Base-by-base conservation (phyloP, 1,140 invertebrate genomes). In the Aphidius gifuensis region DNA sequence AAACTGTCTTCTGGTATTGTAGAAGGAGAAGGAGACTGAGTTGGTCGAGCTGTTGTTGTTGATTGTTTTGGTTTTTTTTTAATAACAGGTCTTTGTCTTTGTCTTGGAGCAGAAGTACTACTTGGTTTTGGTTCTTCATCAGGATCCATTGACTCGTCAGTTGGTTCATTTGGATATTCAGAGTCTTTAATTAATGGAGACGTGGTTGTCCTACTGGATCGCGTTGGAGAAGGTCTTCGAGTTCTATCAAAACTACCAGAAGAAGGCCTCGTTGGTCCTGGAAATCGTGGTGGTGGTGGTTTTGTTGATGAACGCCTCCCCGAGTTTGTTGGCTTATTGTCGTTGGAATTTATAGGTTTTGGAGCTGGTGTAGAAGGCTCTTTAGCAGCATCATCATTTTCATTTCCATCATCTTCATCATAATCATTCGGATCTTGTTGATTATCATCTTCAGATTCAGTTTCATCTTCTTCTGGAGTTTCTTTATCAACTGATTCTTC, bases 51-150 rank as follows among this genome's bases (percentile, higher is more conserved):
- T 23, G 50, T 38, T 39, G 50, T 23, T 53, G 50, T 23, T 53
- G 23, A 9, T 9, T 9, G n/a, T 9, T 32, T 51, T 9, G 58
- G 2, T 6, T 16, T 5, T 21, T 45, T 45, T 45, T 53, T 60
- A 9, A 49, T 21, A 43, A 6, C 48, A 38, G 57, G 57, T 47
- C 43, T 38, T 59, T 32, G 48, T 53, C 21, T 51, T 54, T 23
- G 40, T 42, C 32, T 51, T 51, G 49, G 4, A 42, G 53, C 38
- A 8, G 9, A 9, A 42, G 53, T n/a, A 42, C 38, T 32, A 42
- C 9, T 4, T n/a, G 53, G 53, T 11, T 1, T 42, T 55, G 38
- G 32, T 6, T 23, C 38, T 38, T 54, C 38, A 5, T n/a, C 11
- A 40, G 8, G 9, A 23, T 54, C 53, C 6, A 9, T 7, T 16